A percentile compares a stretch with the other conserved stretches of the same genome.
Conservation (phyloP, 2,797 vertebrate genomes). For the Tragelaphus oryx region DNA sequence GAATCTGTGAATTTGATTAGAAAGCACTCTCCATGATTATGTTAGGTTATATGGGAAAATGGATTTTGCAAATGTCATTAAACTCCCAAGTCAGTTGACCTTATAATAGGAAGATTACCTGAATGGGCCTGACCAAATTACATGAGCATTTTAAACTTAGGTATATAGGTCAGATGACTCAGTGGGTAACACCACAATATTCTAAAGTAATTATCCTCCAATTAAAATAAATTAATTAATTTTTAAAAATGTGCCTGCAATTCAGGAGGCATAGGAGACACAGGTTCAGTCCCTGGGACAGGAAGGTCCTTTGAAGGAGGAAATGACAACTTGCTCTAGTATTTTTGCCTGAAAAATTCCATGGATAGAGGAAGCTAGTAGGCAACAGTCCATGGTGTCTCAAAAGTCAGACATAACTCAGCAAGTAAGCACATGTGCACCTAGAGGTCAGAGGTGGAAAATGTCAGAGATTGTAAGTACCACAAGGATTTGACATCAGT, state of each 20-base stretch:
- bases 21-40: neutral
- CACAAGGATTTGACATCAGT: neutral
- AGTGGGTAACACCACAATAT: neutral
- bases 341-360: neutral
- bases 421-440: neutral
- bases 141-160: neutral
- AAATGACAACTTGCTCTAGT: neutral
- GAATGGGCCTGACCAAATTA: neutral
- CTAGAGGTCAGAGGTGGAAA: neutral
- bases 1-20: neutral
- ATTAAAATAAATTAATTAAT: neutral
- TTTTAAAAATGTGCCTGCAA: neutral
- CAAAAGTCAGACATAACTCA: neutral
- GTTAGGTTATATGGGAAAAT: neutral
- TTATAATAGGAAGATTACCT: neutral
- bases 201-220: neutral
- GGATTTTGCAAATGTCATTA: neutral
- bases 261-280: neutral
- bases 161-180: neutral
- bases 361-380: neutral
- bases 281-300: neutral
- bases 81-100: neutral
- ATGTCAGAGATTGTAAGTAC: neutral
- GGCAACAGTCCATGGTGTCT: neutral
- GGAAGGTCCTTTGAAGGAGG: neutral